Conservation (phyloP, 2,113 vertebrate genomes). For the Eubucco bourcierii region DNA sequence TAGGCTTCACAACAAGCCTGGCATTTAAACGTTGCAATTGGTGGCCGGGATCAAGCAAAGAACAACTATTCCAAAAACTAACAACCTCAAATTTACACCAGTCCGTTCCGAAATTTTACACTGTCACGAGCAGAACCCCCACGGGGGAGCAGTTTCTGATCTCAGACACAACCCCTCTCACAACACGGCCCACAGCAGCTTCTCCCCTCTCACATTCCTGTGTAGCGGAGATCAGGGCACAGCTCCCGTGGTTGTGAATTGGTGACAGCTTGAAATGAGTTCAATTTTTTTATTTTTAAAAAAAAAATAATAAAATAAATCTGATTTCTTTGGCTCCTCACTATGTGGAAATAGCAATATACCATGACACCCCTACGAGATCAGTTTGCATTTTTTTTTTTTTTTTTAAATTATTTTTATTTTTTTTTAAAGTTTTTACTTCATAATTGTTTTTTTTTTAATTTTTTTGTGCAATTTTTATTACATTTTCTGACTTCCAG, state of each 20-base stretch:
- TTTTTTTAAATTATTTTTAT: too few species aligned
- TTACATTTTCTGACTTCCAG: constrained; percentile 79
- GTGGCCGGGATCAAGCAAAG: constrained; percentile 73
- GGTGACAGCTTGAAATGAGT: constrained; percentile 52
- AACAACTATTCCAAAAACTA: constrained; percentile 53
- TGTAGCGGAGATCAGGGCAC: neutral
- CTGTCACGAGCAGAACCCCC: constrained; percentile 54
- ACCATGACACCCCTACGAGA: constrained; percentile 78
- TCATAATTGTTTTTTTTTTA: neutral
- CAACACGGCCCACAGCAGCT: neutral
- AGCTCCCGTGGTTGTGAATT: neutral
- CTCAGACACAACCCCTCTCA: constrained; percentile 11
- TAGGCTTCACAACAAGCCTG: constrained; percentile 80
- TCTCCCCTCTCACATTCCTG: neutral
- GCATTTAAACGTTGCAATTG: constrained; percentile 67
- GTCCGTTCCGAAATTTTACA: constrained; percentile 61
- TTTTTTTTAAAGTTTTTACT: constrained; percentile 47
- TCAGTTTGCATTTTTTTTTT: constrained; percentile 79
- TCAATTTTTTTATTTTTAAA: too few species aligned
- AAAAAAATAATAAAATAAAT: constrained; percentile 46
- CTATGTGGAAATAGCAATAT: constrained; percentile 80
- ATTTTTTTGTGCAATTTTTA: constrained; percentile 74
- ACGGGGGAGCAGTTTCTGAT: constrained; percentile 29
- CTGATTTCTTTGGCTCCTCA: constrained; percentile 83
- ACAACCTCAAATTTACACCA: constrained; percentile 60